A percentile compares a stretch with the other conserved stretches of the same genome.
phyloP scores from a whole-genome alignment of 2,113 vertebrate genomes.

The Meles meles region DNA sequence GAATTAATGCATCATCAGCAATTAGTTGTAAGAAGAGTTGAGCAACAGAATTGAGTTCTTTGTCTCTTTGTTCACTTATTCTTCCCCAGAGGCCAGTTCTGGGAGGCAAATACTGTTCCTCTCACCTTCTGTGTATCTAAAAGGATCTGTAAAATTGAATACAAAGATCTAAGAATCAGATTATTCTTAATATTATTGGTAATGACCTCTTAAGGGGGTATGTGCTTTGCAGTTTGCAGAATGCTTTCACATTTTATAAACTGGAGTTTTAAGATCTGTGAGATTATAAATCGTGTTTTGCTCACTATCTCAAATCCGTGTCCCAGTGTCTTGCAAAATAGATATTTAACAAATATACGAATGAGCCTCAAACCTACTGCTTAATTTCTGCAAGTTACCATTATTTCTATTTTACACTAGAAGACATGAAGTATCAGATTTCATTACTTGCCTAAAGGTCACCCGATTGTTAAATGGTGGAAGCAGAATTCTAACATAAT shows the following conservation, averaged over 20 bases:
- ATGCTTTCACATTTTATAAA: not conserved
- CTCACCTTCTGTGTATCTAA: not conserved
- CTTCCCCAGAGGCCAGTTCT: not conserved
- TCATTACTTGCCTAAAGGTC: not conserved
- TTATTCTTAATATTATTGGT: not conserved
- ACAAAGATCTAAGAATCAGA: not conserved
- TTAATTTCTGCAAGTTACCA: not conserved
- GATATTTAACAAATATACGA: not conserved
- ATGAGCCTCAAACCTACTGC: not conserved
- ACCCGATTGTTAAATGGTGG: not conserved
- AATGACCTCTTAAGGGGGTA: not conserved
- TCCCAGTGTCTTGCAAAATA: not conserved
- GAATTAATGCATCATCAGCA: slow-evolving; percentile 10
- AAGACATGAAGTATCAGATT: not conserved
- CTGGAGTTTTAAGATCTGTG: not conserved
- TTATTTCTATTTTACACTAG: not conserved
- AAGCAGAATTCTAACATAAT: not conserved
- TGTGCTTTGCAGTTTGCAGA: not conserved
- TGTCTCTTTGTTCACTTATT: not conserved
- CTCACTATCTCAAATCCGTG: not conserved
- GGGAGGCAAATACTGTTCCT: not conserved
- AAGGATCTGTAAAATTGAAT: not conserved
- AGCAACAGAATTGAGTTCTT: not conserved
- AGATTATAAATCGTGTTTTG: not conserved
- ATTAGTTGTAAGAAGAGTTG: not conserved